A percentile compares a stretch with the other conserved stretches of the same genome.
phyloP scores from a whole-genome alignment of 2,113 vertebrate genomes.

The Puntigrus tetrazona region DNA sequence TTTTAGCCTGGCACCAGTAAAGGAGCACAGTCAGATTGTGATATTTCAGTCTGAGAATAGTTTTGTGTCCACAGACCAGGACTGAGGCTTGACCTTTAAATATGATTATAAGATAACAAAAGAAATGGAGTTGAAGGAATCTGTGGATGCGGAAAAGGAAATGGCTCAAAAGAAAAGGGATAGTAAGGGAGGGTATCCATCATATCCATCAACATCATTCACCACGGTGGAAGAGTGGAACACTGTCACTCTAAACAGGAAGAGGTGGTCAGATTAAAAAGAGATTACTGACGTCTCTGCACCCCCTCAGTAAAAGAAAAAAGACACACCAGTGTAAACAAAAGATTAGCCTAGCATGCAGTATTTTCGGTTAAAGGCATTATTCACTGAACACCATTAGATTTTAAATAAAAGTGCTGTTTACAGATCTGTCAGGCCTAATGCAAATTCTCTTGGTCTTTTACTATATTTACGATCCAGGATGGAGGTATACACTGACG shows the following conservation, averaged over 20 bases:
- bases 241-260: slow-evolving; percentile 44
- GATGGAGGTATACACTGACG: slow-evolving; percentile 6
- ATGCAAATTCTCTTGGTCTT: slow-evolving; percentile 14
- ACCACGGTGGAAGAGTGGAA: slow-evolving; percentile 20
- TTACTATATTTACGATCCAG: background rate
- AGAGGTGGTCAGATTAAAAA: slow-evolving; percentile 48
- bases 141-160: background rate
- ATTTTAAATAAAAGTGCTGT: slow-evolving; percentile 47
- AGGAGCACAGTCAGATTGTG: background rate
- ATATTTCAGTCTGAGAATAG: slow-evolving; percentile 17
- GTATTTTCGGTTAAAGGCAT: slow-evolving; percentile 46
- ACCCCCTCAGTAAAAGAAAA: slow-evolving; percentile 12
- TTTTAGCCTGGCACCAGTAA: background rate
- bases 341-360: slow-evolving; percentile 43
- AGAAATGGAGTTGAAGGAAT: background rate
- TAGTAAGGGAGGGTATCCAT: background rate
- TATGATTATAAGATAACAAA: background rate
- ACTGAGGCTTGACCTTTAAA: slow-evolving; percentile 34
- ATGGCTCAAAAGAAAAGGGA: background rate
- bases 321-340: slow-evolving; percentile 44
- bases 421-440: slow-evolving; percentile 12
- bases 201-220: slow-evolving; percentile 32
- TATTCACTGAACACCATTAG: slow-evolving; percentile 41
- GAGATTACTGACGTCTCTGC: slow-evolving; percentile 44
- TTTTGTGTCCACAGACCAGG: slow-evolving; percentile 9